phyloP scores from a whole-genome alignment of 2,113 vertebrate genomes.

The human (Homo sapiens) region DNA sequence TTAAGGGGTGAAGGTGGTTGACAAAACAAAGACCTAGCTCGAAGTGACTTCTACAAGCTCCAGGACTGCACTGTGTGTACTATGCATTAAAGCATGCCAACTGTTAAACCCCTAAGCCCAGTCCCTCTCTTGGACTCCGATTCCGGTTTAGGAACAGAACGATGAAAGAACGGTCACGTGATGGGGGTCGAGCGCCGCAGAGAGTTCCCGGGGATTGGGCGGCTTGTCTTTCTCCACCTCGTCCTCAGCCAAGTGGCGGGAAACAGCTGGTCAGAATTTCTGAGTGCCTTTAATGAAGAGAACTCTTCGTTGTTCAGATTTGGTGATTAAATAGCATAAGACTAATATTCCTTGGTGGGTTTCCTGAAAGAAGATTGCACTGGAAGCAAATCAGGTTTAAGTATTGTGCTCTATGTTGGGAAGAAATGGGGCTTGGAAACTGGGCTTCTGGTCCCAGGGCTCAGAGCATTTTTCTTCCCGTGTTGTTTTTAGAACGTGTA shows the following conservation, averaged over 20 bases:
- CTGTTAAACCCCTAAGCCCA: constrained; percentile 48
- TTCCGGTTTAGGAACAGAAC: constrained; percentile 80
- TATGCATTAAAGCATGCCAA: constrained; percentile 18
- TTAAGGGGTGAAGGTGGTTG: background rate
- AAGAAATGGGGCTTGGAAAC: constrained; percentile 69
- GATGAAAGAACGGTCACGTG: constrained; percentile 82
- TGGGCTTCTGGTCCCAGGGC: background rate
- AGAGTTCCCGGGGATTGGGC: constrained; percentile 85
- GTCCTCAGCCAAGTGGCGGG: constrained; percentile 89
- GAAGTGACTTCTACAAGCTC: constrained; percentile 34
- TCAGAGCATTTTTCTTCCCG: background rate
- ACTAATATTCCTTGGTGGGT: constrained; percentile 92
- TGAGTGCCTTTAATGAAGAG: constrained; percentile 93
- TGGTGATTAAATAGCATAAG: constrained; percentile 92
- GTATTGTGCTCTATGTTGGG: background rate
- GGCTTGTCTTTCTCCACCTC: constrained; percentile 90
- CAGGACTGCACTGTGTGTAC: background rate
- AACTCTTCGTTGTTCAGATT: constrained; percentile 86
- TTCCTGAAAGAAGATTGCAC: constrained; percentile 83
- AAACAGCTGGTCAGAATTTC: constrained; percentile 95
- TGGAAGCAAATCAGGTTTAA: constrained; percentile 72
- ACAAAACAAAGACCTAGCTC: constrained; percentile 53
- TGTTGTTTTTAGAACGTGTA: background rate
- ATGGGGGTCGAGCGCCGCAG: constrained; percentile 82
- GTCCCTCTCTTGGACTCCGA: constrained; percentile 66